These are phyloP conservation scores for Amorpha juglandis DNA, from an alignment of 2,888 invertebrate genomes.

Conservation along the genomic window DNA sequence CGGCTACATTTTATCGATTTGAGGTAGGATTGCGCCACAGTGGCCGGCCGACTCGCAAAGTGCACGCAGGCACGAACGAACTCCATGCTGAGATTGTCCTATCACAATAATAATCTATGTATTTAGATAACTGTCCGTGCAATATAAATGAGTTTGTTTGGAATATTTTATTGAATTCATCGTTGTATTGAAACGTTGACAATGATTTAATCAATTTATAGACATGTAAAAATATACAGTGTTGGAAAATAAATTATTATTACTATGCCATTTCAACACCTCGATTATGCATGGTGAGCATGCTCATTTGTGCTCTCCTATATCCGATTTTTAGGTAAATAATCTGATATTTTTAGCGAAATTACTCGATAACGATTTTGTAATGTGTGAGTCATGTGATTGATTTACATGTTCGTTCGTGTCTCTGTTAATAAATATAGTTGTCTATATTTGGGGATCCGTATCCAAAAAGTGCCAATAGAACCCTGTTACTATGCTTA, in stretches of 20 bases:
- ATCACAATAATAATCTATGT: slow-evolving; percentile 42
- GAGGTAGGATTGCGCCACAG: slow-evolving; percentile 44
- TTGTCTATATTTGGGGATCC: not conserved
- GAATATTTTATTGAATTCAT: slow-evolving; percentile 42
- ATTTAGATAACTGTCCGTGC: slow-evolving; percentile 40
- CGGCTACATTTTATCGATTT: slow-evolving; percentile 39
- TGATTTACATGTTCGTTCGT: slow-evolving; percentile 7
- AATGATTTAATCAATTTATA: slow-evolving; percentile 35
- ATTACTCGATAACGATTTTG: slow-evolving; percentile 11
- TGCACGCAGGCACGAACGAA: slow-evolving; percentile 34
- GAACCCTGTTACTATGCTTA: too few relatives aligned
- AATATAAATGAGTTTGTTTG: slow-evolving; percentile 27
- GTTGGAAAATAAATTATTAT: not conserved
- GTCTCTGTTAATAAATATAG: slow-evolving; percentile 1
- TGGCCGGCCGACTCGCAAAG: slow-evolving; percentile 32
- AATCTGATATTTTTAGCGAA: slow-evolving; percentile 13
- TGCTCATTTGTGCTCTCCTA: not conserved
- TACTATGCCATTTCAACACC: slow-evolving; percentile 12
- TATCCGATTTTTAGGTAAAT: slow-evolving; percentile 6
- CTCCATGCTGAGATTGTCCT: slow-evolving; percentile 40
- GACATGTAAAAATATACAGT: not conserved
- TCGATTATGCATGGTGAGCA: not conserved
- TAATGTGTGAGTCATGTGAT: slow-evolving; percentile 7
- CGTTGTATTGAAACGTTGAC: slow-evolving; percentile 40
- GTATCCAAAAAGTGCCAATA: too few relatives aligned